Conservation (phyloP, 2,113 vertebrate genomes). For the Siniperca chuatsi region DNA sequence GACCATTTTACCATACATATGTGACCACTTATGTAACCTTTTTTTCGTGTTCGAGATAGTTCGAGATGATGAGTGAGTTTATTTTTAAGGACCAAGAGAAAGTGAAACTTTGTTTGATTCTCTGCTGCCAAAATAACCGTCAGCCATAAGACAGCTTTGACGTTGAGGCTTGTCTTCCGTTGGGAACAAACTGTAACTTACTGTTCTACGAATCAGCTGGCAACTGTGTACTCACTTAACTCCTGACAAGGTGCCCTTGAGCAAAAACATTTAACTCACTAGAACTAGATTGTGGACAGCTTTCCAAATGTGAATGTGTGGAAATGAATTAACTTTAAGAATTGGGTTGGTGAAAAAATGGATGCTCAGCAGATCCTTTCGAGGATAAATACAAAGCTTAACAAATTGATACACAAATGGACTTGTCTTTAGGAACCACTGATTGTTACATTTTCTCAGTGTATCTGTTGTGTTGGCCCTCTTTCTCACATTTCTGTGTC, state of each 20-base stretch:
- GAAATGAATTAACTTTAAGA: background rate
- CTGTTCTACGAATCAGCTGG: background rate
- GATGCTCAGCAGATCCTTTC: background rate
- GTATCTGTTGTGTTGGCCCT: background rate
- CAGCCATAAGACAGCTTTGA: background rate
- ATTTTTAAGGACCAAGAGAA: background rate
- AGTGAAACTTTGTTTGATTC: background rate
- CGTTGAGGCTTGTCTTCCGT: background rate
- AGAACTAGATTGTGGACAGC: background rate
- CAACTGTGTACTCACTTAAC: slow-evolving; percentile 5
- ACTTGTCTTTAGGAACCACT: background rate
- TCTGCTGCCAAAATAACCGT: background rate
- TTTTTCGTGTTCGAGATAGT: background rate
- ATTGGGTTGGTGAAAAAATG: background rate
- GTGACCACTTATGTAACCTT: background rate
- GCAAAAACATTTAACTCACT: slow-evolving; percentile 14
- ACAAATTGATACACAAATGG: background rate
- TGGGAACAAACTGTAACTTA: background rate
- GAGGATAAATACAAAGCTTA: background rate
- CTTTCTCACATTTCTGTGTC: background rate
- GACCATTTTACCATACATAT: background rate
- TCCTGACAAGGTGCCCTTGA: slow-evolving; percentile 7
- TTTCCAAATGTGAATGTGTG: background rate
- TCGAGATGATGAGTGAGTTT: background rate
- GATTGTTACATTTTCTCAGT: background rate